Evolutionary conservation across 2,113 vertebrate genomes (phyloP), one percentile per base, ranked within the genome.

Genomic region (Oncorhynchus nerka): DNA sequence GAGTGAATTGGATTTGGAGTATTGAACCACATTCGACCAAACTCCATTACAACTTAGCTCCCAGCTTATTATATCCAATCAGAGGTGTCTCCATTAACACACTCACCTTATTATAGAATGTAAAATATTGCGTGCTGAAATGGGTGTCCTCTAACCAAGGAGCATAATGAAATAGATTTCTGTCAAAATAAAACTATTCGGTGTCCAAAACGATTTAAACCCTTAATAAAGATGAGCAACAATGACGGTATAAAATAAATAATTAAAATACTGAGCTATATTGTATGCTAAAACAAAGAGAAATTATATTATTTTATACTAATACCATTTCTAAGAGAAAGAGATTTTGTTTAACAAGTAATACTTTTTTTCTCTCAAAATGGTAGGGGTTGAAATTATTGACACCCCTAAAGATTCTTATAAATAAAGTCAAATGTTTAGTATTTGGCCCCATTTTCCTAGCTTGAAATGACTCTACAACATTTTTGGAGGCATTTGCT

Each of bases 11-110:
- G 74, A 15, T 28, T 70, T 26, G 66, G 22, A 76, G 69, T 64
- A 45, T 32, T 55, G 20, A 8, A 71, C 16, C 26, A 45, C 30
- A 22, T 24, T 26, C 9, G 61, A 48, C 51, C 70, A 70, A 67
- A 77, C 32, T 75, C 68, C 57, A 78, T 81, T 77, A 79, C 72
- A 70, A 67, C n/a, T 76, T 79, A 73, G 66, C 78, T 80, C 75
- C 79, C 16, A 77, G 73, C 81, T 65, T 71, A 70, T 51, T 80
- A 64, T 19, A 32, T 70, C 73, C 70, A 75, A 79, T 85, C 70
- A 78, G 28, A 79, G 59, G 66, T 34, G n/a, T 45, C 74, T 80
- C 74, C 59, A 75, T 86, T 75, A 82, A 71, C 15, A 71, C 70
- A 71, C 72, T 66, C 34, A 73, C 64, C 59, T 86, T 51, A 77